Base-by-base conservation (phyloP, 2,888 invertebrate species). In the Escarpia spicata region DNA sequence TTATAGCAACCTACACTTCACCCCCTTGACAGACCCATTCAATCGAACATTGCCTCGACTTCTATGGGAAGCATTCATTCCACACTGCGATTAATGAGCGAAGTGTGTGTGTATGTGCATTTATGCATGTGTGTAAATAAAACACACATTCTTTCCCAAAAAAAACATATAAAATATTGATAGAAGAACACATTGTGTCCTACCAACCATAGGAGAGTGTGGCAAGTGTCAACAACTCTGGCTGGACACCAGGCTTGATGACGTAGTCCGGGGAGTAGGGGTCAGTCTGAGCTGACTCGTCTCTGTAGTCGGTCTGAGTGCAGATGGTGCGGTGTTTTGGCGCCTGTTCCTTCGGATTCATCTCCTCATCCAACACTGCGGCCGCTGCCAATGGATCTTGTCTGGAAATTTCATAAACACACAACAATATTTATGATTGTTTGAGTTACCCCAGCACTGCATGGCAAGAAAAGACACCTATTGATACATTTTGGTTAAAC, bases 281-380 rank as follows among this genome's bases (percentile, higher is more conserved):
- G 26, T 97, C 97, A 0, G 98, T 98, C 96, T 98, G 98, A 0
- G 98, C 97, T 94, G 98, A 98, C 0, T 97, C 97, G 95, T 98
- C 98, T 93, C 98, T 97, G 95, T 97, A 98, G 93, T 97, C 96
- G 0, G 98, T 98, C 96, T 98, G 98, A 0, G 97, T 97, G 90
- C 97, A 96, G 45, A 91, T 43, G 91, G 43, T 91, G 31, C 91
- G 91, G 91, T 45, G 91, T 91, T 45, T 43, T 91, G 95, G 95
- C 10, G 94, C 93, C 2, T 95, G 96, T 15, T 92, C 92, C 19
- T 45, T 89, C 15, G 91, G 60, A n/a, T 2, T 43, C 91, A 91
- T 91, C 15, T 91, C 91, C 91, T 43, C 44, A 6, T 91, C 91
- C 43, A 91, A 43, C 91, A 43, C 43, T 75, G 95, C 94, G 0